phyloP scores from a whole-genome alignment of 2,888 invertebrate species.

The Pandemis cinnamomeana region DNA sequence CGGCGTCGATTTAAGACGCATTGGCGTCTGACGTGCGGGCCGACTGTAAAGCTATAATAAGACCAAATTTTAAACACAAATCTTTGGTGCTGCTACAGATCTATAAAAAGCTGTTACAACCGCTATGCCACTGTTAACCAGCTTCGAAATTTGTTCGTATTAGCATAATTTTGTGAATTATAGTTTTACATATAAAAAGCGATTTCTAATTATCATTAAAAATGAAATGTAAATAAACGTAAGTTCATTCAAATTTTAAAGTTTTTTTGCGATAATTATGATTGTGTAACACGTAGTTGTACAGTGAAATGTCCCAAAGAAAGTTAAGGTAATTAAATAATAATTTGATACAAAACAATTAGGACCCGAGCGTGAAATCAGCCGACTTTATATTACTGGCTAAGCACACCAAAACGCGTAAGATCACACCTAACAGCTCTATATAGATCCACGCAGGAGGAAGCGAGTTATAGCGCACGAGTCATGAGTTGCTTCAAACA shows the following conservation, averaged over 20 bases:
- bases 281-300: too few species aligned
- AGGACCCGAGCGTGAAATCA: too few species aligned
- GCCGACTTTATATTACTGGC: too few species aligned
- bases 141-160: not conserved
- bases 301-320: too few species aligned
- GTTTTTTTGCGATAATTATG: too few species aligned
- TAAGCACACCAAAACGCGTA: not conserved
- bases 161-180: too few species aligned
- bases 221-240: too few species aligned
- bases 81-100: slow-evolving; percentile 73
- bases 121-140: slow-evolving; percentile 30
- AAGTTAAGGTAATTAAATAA: too few species aligned
- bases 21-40: slow-evolving; percentile 81
- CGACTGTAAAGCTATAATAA: slow-evolving; percentile 85
- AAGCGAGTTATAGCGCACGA: slow-evolving; percentile 74
- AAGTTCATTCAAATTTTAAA: too few species aligned
- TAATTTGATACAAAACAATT: too few species aligned
- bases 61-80: slow-evolving; percentile 85
- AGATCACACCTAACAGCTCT: slow-evolving; percentile 49
- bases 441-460: slow-evolving; percentile 62
- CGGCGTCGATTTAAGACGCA: slow-evolving; percentile 82
- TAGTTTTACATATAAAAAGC: too few species aligned
- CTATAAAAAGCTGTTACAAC: slow-evolving; percentile 69
- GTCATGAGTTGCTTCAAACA: slow-evolving; percentile 74
- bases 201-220: too few species aligned